Evolutionary conservation across 2,888 invertebrate genomes (phyloP).

Genomic region (Eucriotettix oculatus): DNA sequence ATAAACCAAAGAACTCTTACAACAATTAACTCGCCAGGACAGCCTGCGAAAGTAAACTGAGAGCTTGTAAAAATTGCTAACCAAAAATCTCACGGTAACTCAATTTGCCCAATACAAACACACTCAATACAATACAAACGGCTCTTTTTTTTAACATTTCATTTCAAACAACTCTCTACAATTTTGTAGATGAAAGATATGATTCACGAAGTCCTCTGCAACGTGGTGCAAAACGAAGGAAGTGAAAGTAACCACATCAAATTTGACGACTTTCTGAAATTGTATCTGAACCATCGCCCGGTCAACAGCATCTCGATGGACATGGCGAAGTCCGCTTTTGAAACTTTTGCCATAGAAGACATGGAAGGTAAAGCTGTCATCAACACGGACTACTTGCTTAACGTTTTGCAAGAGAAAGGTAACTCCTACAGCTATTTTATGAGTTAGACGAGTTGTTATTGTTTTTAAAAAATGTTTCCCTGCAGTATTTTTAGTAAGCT

Average conservation of each 20-base stretch:
- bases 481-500: too few relatives aligned
- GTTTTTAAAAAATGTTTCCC: too few relatives aligned
- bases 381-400: slow-evolving; percentile 27
- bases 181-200: slow-evolving; percentile 37
- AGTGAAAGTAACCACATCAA: slow-evolving; percentile 38
- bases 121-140: too few relatives aligned
- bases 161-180: too few relatives aligned
- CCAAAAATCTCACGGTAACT: too few relatives aligned
- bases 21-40: too few relatives aligned
- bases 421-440: neutral
- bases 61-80: too few relatives aligned
- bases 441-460: too few relatives aligned
- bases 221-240: slow-evolving; percentile 34
- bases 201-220: slow-evolving; percentile 36
- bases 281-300: slow-evolving; percentile 50
- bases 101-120: too few relatives aligned
- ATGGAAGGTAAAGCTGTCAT: slow-evolving; percentile 20
- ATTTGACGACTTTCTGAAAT: slow-evolving; percentile 46
- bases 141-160: too few relatives aligned
- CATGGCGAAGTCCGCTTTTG: slow-evolving; percentile 32
- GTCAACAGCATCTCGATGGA: slow-evolving; percentile 33
- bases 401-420: slow-evolving; percentile 26
- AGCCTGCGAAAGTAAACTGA: too few relatives aligned
- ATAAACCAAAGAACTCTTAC: too few relatives aligned
- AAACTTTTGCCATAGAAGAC: slow-evolving; percentile 23